Evolutionary conservation across 2,888 invertebrate genomes (phyloP).

Genomic region (Carcina quercana): DNA sequence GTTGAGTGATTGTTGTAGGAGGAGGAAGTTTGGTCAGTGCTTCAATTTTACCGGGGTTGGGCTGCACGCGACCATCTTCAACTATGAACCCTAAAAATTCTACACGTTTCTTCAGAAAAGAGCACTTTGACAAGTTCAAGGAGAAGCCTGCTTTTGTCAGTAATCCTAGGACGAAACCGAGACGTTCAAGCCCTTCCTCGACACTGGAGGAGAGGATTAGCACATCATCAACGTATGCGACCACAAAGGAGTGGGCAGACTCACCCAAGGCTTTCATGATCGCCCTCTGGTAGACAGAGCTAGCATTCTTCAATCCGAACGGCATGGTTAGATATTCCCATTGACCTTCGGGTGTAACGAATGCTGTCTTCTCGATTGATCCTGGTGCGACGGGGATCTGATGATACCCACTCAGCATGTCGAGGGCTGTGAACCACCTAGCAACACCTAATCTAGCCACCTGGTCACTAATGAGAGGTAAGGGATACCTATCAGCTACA

Average conservation of each 20-base stretch:
- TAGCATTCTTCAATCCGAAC: constrained; percentile 13
- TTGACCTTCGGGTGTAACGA: constrained; percentile 13
- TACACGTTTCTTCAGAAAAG: background rate
- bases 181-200: constrained; percentile 2
- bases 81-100: constrained; percentile 5
- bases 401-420: constrained; percentile 14
- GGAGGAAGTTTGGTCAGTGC: constrained; percentile 13
- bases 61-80: constrained; percentile 13
- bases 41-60: constrained; percentile 18
- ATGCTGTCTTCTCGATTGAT: constrained; percentile 13
- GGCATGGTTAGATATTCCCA: constrained; percentile 15
- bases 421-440: constrained; percentile 8
- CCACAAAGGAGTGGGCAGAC: constrained; percentile 1
- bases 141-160: constrained; percentile 15
- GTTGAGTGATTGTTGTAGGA: constrained; percentile 13
- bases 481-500: constrained; percentile 18
- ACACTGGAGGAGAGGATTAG: background rate
- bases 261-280: constrained; percentile 12
- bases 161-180: background rate
- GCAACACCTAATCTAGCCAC: constrained; percentile 9
- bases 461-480: constrained; percentile 12
- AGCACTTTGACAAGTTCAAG: constrained; percentile 12
- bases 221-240: constrained; percentile 7
- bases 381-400: constrained; percentile 8
- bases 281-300: constrained; percentile 13